Base-by-base conservation (phyloP, 2,113 vertebrate species). In the Ancistrus triradiatus region DNA sequence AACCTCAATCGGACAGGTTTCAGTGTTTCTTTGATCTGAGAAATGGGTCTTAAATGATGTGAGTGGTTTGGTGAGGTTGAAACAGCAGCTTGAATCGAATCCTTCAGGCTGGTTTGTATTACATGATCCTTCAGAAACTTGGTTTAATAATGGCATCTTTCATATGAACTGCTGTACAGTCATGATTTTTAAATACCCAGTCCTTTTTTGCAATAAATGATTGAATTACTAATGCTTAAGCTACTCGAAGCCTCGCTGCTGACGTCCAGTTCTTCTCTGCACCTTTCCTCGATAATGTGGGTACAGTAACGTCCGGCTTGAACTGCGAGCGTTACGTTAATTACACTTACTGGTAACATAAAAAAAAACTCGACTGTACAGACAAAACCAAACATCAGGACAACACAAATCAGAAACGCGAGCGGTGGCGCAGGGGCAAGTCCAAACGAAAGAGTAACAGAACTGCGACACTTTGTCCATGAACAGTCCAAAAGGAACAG, bases 351-450 rank as follows among this genome's bases (percentile, higher is more conserved):
- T 52, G 28, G 59, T 52, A 68, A 66, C 37, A 57, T 57, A 68
- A 73, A 68, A 68, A 51, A 38, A 10, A 13, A 63, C 59, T 59
- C 14, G 38, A 74, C 61, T 69, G 66, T 74, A 74, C 71, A 74
- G 42, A 66, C 55, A 73, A 73, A 64, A 64, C 15, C 18, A 63
- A 63, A 67, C 9, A 19, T 19, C 15, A 17, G 48, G 28, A 46
- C 6, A 2, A 9, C 28, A n/a, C 17, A 11, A 42, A 17, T 27
- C n/a, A 21, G 22, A 22, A 50, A 63, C 17, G 15, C 11, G 53
- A 14, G 31, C 31, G 15, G 37, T 17, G 19, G 25, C 11, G 44
- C 31, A 15, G n/a, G 17, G 9, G 6, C 1, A 63, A 59, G 52
- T 66, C 28, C 25, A n/a, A n/a, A n/a, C n/a, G n/a, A n/a, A n/a